Evolutionary conservation across 2,888 invertebrate genomes (phyloP).

Genomic region (Altica lythri): DNA sequence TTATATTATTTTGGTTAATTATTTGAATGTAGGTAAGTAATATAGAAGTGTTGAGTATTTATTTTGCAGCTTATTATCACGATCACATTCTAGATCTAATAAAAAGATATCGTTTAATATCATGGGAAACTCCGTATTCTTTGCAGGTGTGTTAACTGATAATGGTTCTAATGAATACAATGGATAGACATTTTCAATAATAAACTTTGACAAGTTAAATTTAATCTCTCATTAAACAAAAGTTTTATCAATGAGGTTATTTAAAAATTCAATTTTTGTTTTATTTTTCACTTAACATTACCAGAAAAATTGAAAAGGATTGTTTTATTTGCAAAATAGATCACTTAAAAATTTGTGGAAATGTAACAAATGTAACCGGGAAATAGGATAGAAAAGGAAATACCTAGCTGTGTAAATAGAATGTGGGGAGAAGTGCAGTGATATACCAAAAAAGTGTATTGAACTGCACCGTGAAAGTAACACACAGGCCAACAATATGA

Average conservation of each 20-base stretch:
- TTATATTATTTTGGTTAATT: too few species aligned
- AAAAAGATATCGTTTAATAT: slow-evolving; percentile 42
- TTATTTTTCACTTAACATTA: too few species aligned
- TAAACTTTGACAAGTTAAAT: slow-evolving; percentile 36
- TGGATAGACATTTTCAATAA: slow-evolving; percentile 41
- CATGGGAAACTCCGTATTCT: slow-evolving; percentile 44
- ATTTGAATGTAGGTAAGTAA: slow-evolving; percentile 14
- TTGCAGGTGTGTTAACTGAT: slow-evolving; percentile 46
- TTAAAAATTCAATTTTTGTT: slow-evolving; percentile 4
- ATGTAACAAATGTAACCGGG: too few species aligned
- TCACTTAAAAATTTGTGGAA: too few species aligned
- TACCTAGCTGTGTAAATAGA: too few species aligned
- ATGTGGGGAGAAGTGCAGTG: too few species aligned
- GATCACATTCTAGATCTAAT: slow-evolving; percentile 46
- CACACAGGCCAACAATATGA: too few species aligned
- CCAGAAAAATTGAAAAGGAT: too few species aligned
- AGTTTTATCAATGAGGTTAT: slow-evolving; percentile 21
- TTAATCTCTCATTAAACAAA: slow-evolving; percentile 27
- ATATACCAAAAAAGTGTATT: too few species aligned
- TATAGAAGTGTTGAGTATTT: slow-evolving; percentile 35
- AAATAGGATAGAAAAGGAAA: too few species aligned
- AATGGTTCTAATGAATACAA: slow-evolving; percentile 43
- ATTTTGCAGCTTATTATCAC: slow-evolving; percentile 37
- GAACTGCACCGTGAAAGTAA: too few species aligned
- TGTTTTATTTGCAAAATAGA: too few species aligned